A percentile compares a stretch with the other conserved stretches of the same genome.
These are phyloP conservation scores for Hetaerina titia DNA, from an alignment of 2,888 invertebrate genomes.

Conservation along the genomic window DNA sequence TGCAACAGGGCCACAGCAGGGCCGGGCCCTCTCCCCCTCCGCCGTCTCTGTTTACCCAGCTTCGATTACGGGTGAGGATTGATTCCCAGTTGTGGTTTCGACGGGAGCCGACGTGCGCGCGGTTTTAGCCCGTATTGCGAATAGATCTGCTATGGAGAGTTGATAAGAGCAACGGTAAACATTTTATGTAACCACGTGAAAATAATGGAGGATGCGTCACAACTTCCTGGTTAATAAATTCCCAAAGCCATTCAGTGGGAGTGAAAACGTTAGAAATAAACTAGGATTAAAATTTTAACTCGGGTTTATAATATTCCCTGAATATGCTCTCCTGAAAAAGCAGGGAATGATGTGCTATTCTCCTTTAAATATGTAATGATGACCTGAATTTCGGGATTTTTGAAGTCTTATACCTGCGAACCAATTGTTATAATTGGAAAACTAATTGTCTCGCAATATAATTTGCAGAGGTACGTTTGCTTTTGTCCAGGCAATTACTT, in stretches of 20 bases:
- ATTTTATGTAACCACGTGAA: background rate
- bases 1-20: background rate
- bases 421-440: too few species aligned
- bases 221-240: background rate
- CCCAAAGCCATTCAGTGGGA: background rate
- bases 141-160: background rate
- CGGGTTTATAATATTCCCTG: background rate
- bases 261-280: background rate
- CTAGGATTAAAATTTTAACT: background rate
- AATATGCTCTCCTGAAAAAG: background rate
- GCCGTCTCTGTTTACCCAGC: background rate
- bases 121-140: background rate
- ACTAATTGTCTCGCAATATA: too few species aligned
- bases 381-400: too few species aligned
- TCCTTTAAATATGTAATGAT: too few species aligned
- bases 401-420: too few species aligned
- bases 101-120: background rate
- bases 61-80: conserved; percentile 25
- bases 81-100: conserved; percentile 3
- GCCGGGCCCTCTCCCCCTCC: background rate
- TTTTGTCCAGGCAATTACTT: too few species aligned
- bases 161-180: background rate
- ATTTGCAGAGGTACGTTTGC: too few species aligned
- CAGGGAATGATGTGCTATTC: background rate
- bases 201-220: background rate